Conservation (phyloP, 2,888 invertebrate species). For the Pheosia gnoma region DNA sequence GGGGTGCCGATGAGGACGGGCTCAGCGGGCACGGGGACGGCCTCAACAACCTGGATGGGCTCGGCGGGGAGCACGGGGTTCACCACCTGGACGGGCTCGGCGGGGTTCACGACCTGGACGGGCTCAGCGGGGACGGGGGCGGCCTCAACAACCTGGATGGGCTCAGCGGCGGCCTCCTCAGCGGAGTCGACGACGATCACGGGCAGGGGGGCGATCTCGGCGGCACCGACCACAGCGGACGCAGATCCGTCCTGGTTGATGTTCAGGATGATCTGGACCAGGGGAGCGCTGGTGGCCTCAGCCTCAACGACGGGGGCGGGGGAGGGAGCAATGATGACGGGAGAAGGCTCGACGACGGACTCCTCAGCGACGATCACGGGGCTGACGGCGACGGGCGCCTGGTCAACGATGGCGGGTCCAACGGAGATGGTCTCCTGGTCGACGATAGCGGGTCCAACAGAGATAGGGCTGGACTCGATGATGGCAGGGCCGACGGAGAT, state of each 20-base stretch:
- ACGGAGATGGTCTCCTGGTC: slow-evolving; percentile 14
- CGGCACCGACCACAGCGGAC: slow-evolving; percentile 11
- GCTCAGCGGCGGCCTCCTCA: not conserved
- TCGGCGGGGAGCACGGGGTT: slow-evolving; percentile 8
- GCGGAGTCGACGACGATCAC: not conserved
- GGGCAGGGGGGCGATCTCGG: not conserved
- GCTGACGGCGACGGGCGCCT: slow-evolving; percentile 15
- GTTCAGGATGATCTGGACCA: slow-evolving; percentile 56
- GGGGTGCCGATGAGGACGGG: slow-evolving; percentile 32
- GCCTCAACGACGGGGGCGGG: slow-evolving; percentile 16
- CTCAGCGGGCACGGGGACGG: not conserved
- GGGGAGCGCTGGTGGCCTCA: slow-evolving; percentile 23
- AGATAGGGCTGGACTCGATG: slow-evolving; percentile 25
- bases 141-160: slow-evolving; percentile 1
- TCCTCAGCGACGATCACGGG: slow-evolving; percentile 15
- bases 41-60: not conserved
- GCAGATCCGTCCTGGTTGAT: slow-evolving; percentile 32
- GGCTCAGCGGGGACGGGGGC: not conserved
- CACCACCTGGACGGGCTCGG: slow-evolving; percentile 13
- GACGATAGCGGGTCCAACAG: slow-evolving; percentile 38
- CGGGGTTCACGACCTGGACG: not conserved
- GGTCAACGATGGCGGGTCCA: slow-evolving; percentile 14
- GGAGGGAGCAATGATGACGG: slow-evolving; percentile 22
- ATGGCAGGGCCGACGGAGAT: slow-evolving; percentile 31
- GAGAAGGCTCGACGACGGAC: slow-evolving; percentile 10